These are phyloP conservation scores for Caenorhabditis plicata DNA, from an alignment of 2,888 invertebrate genomes.

Conservation along the genomic window DNA sequence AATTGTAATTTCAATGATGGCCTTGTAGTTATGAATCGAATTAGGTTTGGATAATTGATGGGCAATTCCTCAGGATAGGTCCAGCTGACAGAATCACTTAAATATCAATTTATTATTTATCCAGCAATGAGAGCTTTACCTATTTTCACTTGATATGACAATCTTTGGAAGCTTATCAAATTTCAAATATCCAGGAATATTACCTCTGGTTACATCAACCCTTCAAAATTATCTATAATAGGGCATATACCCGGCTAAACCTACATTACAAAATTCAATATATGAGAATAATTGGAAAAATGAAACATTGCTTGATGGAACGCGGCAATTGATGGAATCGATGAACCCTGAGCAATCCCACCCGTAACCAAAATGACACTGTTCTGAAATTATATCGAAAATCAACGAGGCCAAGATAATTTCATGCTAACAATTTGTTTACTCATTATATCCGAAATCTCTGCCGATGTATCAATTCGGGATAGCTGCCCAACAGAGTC, in stretches of 20 bases:
- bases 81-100: slow-evolving; percentile 18
- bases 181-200: slow-evolving; percentile 21
- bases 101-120: background rate
- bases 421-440: too few species aligned
- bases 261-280: slow-evolving; percentile 23
- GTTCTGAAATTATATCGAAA: slow-evolving; percentile 5
- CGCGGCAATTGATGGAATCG: slow-evolving; percentile 8
- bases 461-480: too few species aligned
- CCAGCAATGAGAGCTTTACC: background rate
- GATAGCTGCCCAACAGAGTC: slow-evolving; percentile 22
- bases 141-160: slow-evolving; percentile 18
- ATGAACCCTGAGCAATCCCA: slow-evolving; percentile 23
- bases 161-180: slow-evolving; percentile 28
- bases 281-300: slow-evolving; percentile 3
- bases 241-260: background rate
- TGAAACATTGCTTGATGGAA: slow-evolving; percentile 14
- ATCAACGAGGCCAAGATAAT: background rate
- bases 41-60: slow-evolving; percentile 22
- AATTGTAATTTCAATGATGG: slow-evolving; percentile 10
- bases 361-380: slow-evolving; percentile 22
- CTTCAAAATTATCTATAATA: slow-evolving; percentile 9
- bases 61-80: slow-evolving; percentile 23
- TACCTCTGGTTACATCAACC: slow-evolving; percentile 13
- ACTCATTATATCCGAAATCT: too few species aligned
- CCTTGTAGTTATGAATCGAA: slow-evolving; percentile 7